Evolutionary conservation across 1,140 invertebrate species (phyloP), one percentile per base, ranked within the genome.

Genomic region (Octopus sinensis): DNA sequence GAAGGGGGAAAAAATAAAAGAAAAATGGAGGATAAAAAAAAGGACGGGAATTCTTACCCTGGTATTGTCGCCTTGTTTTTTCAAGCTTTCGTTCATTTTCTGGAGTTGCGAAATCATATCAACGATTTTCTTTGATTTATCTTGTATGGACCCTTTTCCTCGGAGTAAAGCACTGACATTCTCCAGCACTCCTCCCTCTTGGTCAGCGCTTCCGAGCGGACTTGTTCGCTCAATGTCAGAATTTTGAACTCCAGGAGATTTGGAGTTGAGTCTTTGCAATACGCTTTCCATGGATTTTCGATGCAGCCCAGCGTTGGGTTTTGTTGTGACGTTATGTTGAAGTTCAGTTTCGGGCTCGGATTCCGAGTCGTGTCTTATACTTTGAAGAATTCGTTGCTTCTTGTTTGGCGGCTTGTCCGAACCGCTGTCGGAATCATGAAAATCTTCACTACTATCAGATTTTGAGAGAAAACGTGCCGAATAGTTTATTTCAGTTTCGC

Each of bases 51-150:
- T 73, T n/a, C 68, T 73, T 17, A 73, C 68, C 13, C 68, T 73
- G 17, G 3, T 5, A 13, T 7, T 73, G 1, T 17, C 68, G 6
- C 92, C 89, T 86, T 95, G 94, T 23, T 93, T 92, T 53, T 95
- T 86, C 76, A 96, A 91, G 88, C 95, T 94, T 85, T 96, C 95
- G 83, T 95, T 92, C 13, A 95, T 92, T 91, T 94, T 93, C 90
- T 96, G 95, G 79, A 96, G 92, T 85, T 96, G 94, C 7, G 94
- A 90, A 78, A 96, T 96, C 93, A 96, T 94, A 88, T 96, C 95
- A 4, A 94, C 94, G 3, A 96, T 92, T 85, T 93, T 93, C 75
- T 95, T 91, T 84, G 96, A 95, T 78, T 89, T 89, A 75, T 89
- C 88, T 76, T 80, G 84, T 23, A 88, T 71, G 43, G 85, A 84